Percentiles rank a stretch among this genome's conserved stretches.
These are phyloP conservation scores for Hypsibius dujardini DNA, from an alignment of 1,140 invertebrate species.

Conservation along the genomic window DNA sequence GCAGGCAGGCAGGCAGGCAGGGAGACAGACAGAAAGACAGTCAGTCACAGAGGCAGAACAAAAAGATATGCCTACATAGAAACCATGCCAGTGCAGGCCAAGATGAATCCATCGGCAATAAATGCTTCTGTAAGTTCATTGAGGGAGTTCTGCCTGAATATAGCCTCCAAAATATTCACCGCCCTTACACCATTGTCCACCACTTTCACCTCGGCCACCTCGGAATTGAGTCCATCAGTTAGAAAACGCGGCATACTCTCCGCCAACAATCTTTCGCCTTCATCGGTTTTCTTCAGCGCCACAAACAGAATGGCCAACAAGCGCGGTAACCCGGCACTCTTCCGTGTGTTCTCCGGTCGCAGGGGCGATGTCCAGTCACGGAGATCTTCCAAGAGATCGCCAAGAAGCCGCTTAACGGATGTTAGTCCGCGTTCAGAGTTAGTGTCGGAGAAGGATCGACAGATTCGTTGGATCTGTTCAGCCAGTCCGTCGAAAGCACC, in stretches of 20 bases:
- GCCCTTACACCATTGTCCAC: background rate
- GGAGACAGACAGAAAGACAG: too few relatives aligned
- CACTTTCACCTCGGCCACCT: background rate
- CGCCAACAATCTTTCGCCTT: background rate
- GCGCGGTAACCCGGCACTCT: background rate
- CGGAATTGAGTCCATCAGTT: too few relatives aligned
- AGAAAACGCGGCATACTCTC: background rate
- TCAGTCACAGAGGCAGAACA: too few relatives aligned
- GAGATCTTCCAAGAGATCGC: background rate
- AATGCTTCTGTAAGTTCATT: background rate
- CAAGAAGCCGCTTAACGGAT: background rate
- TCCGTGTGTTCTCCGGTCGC: background rate
- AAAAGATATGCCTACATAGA: background rate
- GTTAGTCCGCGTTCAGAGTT: background rate
- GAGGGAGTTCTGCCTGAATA: background rate
- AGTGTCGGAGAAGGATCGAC: background rate
- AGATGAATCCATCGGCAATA: constrained; percentile 2
- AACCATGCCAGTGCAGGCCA: background rate
- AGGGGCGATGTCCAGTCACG: background rate
- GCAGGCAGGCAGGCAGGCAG: too few relatives aligned
- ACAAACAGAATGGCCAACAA: background rate
- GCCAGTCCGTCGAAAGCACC: constrained; percentile 3
- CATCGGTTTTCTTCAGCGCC: background rate
- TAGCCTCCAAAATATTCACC: background rate
- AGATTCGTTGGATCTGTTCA: background rate